Evolutionary conservation across 2,797 vertebrate species (phyloP), one percentile per base, ranked within the genome.

Genomic region (Todus mexicanus): DNA sequence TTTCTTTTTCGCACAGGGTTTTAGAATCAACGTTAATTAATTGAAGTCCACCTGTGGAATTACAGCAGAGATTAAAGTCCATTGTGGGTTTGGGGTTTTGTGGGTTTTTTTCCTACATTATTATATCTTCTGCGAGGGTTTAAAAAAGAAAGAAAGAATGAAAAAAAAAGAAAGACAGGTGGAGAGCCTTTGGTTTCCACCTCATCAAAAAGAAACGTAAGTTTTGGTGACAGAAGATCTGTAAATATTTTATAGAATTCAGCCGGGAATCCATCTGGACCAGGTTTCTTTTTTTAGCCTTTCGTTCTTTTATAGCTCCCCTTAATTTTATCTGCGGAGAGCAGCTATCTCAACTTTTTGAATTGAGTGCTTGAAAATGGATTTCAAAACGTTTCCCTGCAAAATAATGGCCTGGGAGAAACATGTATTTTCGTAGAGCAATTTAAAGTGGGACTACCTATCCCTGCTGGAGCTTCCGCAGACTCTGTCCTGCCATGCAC

Each of bases 181-280:
- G 80, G 77, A 92, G 48, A 92, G 89, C 59, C 64, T 93, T 94
- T 91, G 92, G 61, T 93, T 96, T 96, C 72, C 89, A 90, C 82
- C 84, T 93, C 87, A 92, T 95, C 91, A 88, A 94, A 95, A 95
- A 59, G 68, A 87, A 93, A 84, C 51, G 83, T 95, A 96, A 84
- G 87, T 90, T 96, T 96, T 94, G 78, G 66, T 90, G 96, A 84
- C 93, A 96, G 95, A 92, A 91, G 94, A 95, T 88, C 93, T 95
- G 94, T 95, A 96, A 97, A 96, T 96, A 96, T 97, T 97, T 97
- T 93, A 97, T 94, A 92, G 93, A 92, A 85, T 90, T 94, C 80
- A 93, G 68, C 85, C 7, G 4, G 79, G 93, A 91, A 93, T 96
- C 95, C 95, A 96, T 96, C 94, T 97, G 96, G 96, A 96, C 87